Base-by-base conservation (phyloP, 2,888 invertebrate genomes). In the Drosophila ustulata region DNA sequence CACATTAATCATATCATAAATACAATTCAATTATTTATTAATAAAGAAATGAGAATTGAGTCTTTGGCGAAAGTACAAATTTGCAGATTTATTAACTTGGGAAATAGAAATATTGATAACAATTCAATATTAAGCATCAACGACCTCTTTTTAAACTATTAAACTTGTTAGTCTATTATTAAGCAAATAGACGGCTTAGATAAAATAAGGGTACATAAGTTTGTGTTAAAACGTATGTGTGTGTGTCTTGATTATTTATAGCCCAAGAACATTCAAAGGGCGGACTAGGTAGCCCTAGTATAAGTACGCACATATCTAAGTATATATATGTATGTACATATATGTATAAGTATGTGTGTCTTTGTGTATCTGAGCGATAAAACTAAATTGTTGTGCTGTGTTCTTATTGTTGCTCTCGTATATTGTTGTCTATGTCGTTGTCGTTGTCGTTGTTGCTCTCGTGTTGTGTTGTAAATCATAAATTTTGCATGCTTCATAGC, bases 401-500 rank as follows among this genome's bases (percentile, higher is more conserved):
- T 57, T 52, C 32, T 50, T 71, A 34, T 59, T 73, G 32, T 70
- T 64, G 75, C 62, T 57, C 45, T 47, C 56, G 30, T 77, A 25
- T 63, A 11, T 53, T 72, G 45, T 25, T 57, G 32, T 50, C 62
- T 41, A 52, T 65, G 32, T 66, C 53, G 50, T 56, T 65, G 32
- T 66, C 53, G 50, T 56, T 65, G 32, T 68, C 51, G 59, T 51
- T 72, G 69, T 52, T 66, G 67, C 66, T 71, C 76, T 85, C 72
- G 75, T 80, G 67, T 63, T 66, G 80, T 86, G 69, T 75, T 83
- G 87, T 87, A 83, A 72, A 87, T 87, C 78, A 87, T 83, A 89
- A 80, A 83, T 83, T 89, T 73, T 83, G 83, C 83, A 83, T 83
- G 83, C 89, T 78, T 62, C 69, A 71, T 75, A 83, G 87, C 87